Conservation (phyloP, 2,797 vertebrate species). For the Gadopsis marmoratus region DNA sequence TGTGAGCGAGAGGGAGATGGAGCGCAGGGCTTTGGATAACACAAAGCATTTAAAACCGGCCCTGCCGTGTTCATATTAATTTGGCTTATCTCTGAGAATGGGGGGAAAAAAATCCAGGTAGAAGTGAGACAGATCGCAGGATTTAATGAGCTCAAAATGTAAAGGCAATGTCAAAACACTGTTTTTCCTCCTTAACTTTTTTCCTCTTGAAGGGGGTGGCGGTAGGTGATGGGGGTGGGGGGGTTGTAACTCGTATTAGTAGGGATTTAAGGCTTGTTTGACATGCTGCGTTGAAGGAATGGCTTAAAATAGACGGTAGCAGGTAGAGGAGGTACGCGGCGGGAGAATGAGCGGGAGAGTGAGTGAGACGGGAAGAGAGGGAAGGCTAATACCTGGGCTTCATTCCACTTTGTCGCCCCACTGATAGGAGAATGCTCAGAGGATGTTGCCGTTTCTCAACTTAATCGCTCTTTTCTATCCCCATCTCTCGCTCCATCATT, state of each 20-base stretch:
- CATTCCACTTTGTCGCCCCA: conserved; percentile 77
- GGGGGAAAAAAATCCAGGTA: conserved; percentile 81
- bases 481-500: conserved; percentile 70
- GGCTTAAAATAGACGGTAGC: conserved; percentile 86
- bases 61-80: conserved; percentile 88
- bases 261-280: conserved; percentile 89
- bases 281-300: conserved; percentile 83
- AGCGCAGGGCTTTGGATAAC: conserved; percentile 87
- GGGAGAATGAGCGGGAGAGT: conserved; percentile 69
- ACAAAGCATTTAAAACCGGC: conserved; percentile 85
- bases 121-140: conserved; percentile 85
- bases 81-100: conserved; percentile 86
- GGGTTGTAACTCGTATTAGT: conserved; percentile 86
- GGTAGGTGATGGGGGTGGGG: conserved; percentile 46
- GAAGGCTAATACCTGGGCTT: conserved; percentile 85
- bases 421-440: conserved; percentile 81
- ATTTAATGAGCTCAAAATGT: conserved; percentile 89
- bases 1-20: conserved; percentile 71
- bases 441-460: conserved; percentile 83
- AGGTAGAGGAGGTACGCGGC: conserved; percentile 64
- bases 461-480: conserved; percentile 70
- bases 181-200: conserved; percentile 70
- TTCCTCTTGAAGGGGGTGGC: conserved; percentile 30
- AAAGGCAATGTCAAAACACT: conserved; percentile 86
- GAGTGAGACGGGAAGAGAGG: conserved; percentile 55